Conservation (phyloP, 2,888 invertebrate species). For the Tromatobia lineatoria region DNA sequence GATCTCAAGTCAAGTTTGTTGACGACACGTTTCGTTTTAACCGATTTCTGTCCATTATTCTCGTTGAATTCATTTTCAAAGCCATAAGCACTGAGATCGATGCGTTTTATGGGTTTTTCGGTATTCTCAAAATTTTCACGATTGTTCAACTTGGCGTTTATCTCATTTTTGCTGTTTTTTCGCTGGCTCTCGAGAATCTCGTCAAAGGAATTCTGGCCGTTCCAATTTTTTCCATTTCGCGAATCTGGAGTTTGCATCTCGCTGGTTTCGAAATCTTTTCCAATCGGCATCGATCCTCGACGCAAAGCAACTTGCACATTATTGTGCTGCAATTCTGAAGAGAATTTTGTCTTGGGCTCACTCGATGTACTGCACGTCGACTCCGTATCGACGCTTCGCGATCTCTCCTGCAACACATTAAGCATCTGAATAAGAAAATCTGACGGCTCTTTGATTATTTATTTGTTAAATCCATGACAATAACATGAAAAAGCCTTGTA, state of each 20-base stretch:
- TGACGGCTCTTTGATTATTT: neutral
- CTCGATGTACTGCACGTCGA: conserved; percentile 65
- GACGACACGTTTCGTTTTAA: conserved; percentile 73
- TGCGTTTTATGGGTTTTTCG: conserved; percentile 75
- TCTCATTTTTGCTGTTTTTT: conserved; percentile 78
- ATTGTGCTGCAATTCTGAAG: conserved; percentile 72
- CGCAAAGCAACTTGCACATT: conserved; percentile 49
- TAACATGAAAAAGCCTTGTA: conserved; percentile 36
- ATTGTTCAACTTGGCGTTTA: conserved; percentile 81
- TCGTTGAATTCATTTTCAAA: conserved; percentile 78
- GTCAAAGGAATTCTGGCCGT: conserved; percentile 34
- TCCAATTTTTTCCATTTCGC: conserved; percentile 34
- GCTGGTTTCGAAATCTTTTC: conserved; percentile 5
- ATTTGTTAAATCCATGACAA: conserved; percentile 34
- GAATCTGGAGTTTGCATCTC: conserved; percentile 5
- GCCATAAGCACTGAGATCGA: conserved; percentile 81
- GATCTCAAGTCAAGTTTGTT: conserved; percentile 79
- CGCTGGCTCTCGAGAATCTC: conserved; percentile 65
- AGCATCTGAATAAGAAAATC: conserved; percentile 42
- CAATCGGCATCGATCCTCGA: conserved; percentile 9
- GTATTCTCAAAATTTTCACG: conserved; percentile 74
- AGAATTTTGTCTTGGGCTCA: conserved; percentile 65
- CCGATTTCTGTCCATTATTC: conserved; percentile 57
- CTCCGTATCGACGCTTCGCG: conserved; percentile 62
- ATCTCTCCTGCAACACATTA: conserved; percentile 78